Conservation (phyloP, 2,797 vertebrate species). For the Pseudotriccus pelzelni region DNA sequence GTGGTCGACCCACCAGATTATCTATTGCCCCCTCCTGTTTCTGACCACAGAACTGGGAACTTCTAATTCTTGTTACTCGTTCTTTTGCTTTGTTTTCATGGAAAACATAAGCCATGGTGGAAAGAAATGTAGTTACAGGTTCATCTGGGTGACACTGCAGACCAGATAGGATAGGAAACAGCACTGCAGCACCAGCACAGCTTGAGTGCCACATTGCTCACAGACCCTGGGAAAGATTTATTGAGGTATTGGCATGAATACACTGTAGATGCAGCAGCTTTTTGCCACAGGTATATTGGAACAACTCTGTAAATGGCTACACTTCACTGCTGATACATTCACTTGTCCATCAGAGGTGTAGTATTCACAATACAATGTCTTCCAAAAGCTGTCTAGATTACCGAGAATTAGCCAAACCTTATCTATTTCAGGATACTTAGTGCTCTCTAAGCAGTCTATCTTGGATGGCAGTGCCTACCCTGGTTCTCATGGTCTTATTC, state of each 20-base stretch:
- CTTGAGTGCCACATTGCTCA: rapidly evolving
- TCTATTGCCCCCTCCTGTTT: not conserved
- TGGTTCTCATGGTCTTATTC: not conserved
- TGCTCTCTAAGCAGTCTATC: not conserved
- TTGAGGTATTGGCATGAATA: not conserved
- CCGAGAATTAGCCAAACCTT: not conserved
- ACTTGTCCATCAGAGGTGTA: not conserved
- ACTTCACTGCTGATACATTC: not conserved
- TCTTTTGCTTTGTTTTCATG: not conserved
- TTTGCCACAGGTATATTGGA: not conserved
- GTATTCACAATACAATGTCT: not conserved
- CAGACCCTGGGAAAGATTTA: not conserved
- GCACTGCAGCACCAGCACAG: not conserved
- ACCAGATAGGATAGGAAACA: not conserved
- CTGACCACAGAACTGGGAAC: not conserved
- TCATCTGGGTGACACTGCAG: not conserved
- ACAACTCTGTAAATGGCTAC: not conserved
- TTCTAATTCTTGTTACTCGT: not conserved
- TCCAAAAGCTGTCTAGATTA: not conserved
- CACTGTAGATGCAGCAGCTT: not conserved
- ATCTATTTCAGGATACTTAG: not conserved
- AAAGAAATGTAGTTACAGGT: not conserved
- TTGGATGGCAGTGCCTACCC: not conserved
- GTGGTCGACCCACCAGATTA: rapidly evolving
- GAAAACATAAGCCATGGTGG: not conserved